Percentiles rank a stretch among this genome's conserved stretches.
Conservation (phyloP, 2,888 invertebrate genomes). For the Epinotia demarniana region DNA sequence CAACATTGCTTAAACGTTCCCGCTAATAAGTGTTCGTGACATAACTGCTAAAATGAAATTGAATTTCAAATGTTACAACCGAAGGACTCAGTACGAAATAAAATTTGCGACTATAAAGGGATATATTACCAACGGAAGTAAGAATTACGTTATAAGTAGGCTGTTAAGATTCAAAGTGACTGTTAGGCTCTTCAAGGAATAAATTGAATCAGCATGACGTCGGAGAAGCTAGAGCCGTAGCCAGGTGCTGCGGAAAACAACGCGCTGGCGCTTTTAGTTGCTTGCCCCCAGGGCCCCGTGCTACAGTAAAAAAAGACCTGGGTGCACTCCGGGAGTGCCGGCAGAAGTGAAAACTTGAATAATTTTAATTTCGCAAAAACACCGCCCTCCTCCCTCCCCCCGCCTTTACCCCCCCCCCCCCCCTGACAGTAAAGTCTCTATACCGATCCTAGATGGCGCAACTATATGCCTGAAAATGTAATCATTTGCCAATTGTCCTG, state of each 20-base stretch:
- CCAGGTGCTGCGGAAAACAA: not conserved
- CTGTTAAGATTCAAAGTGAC: constrained; percentile 15
- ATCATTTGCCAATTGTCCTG: too few species aligned
- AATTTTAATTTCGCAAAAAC: too few species aligned
- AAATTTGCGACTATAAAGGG: not conserved
- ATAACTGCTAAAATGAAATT: not conserved
- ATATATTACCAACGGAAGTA: not conserved
- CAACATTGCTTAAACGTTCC: not conserved
- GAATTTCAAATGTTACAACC: not conserved
- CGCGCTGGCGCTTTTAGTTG: not conserved
- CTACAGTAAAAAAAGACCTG: not conserved
- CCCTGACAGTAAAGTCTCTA: too few species aligned
- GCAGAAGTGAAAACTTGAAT: too few species aligned
- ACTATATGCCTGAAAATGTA: too few species aligned
- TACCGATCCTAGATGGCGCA: too few species aligned
- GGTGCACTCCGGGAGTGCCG: too few species aligned
- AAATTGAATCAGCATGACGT: constrained; percentile 13
- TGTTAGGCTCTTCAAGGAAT: constrained; percentile 4
- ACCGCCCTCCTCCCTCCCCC: too few species aligned
- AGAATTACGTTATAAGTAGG: constrained; percentile 21
- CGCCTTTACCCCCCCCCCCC: too few species aligned
- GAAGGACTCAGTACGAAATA: not conserved
- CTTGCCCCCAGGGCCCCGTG: not conserved
- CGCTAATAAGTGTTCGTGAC: constrained; percentile 15
- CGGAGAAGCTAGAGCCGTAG: not conserved